Evolutionary conservation across 92 coral and sea anemone genomes (phyloP).

Genomic region (Galaxea fascicularis): DNA sequence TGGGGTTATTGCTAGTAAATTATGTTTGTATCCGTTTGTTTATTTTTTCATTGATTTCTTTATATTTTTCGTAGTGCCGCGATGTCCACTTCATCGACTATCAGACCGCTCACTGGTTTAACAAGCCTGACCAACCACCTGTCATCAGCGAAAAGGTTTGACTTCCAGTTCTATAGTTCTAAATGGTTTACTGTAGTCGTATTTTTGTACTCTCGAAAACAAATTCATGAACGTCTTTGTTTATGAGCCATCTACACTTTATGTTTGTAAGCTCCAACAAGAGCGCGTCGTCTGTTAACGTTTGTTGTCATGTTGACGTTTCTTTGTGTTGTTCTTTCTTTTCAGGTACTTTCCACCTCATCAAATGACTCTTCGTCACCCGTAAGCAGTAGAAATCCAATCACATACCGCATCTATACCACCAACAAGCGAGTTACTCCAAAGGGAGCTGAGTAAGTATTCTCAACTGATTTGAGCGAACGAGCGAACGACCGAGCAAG

Average conservation of each 20-base stretch:
- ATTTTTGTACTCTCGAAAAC: too few relatives aligned
- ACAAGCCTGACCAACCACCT: conserved; percentile 65
- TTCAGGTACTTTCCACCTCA: conserved; percentile 67
- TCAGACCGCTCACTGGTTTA: conserved; percentile 93
- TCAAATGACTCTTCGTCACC: conserved; percentile 65
- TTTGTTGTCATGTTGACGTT: too few relatives aligned
- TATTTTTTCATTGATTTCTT: too few relatives aligned
- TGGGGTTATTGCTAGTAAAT: background rate
- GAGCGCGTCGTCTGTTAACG: too few relatives aligned
- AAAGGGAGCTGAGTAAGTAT: conserved; percentile 90
- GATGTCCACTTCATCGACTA: conserved; percentile 96
- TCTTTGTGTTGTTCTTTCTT: too few relatives aligned
- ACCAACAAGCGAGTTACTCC: conserved; percentile 92
- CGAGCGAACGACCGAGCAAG: too few relatives aligned
- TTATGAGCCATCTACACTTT: too few relatives aligned
- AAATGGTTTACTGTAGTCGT: too few relatives aligned
- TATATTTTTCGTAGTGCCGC: conserved; percentile 57
- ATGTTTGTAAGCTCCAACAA: too few relatives aligned
- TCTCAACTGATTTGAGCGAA: too few relatives aligned
- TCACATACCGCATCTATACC: conserved; percentile 78
- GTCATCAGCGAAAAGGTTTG: conserved; percentile 82
- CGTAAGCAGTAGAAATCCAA: conserved; percentile 70
- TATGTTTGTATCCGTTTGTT: too few relatives aligned
- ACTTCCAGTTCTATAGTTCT: background rate
- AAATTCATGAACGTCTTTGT: too few relatives aligned